phyloP scores from a whole-genome alignment of 1,140 invertebrate species.

The Calephelis nemesis region DNA sequence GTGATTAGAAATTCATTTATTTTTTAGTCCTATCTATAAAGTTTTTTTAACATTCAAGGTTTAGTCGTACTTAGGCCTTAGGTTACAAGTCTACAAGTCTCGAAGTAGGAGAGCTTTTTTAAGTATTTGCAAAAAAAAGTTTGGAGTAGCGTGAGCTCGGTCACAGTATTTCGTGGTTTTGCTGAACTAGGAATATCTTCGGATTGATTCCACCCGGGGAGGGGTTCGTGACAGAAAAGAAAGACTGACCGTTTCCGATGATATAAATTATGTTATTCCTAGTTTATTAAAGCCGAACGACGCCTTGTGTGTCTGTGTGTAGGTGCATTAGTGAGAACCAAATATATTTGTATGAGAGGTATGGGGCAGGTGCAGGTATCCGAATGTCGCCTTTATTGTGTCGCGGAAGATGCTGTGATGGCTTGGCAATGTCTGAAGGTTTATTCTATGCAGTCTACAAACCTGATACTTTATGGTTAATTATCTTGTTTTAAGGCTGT shows the following conservation, averaged over 20 bases:
- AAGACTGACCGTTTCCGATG: not conserved
- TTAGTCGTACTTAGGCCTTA: too few species aligned
- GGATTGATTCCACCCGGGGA: too few species aligned
- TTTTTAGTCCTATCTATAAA: too few species aligned
- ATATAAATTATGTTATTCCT: conserved; percentile 16
- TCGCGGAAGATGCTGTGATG: conserved; percentile 16
- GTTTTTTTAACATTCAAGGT: too few species aligned
- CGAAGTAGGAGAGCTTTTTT: too few species aligned
- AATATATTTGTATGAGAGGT: conserved; percentile 48
- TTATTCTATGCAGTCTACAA: conserved; percentile 12
- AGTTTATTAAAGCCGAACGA: conserved; percentile 10
- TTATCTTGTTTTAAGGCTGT: conserved; percentile 5
- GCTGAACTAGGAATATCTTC: too few species aligned
- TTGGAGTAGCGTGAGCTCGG: too few species aligned
- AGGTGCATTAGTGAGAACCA: conserved; percentile 64
- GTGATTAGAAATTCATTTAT: too few species aligned
- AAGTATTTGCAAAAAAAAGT: too few species aligned
- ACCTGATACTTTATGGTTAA: not conserved
- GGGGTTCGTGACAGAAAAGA: too few species aligned
- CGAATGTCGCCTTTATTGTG: conserved; percentile 10
- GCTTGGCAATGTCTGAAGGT: conserved; percentile 12
- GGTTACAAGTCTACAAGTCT: too few species aligned
- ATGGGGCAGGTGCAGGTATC: conserved; percentile 1
- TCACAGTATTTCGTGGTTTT: too few species aligned
- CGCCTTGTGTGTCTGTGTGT: conserved; percentile 20